Percentiles rank a stretch among this genome's conserved stretches.
These are phyloP conservation scores for Cynaeus angustus DNA, from an alignment of 2,888 invertebrate species.

Conservation along the genomic window DNA sequence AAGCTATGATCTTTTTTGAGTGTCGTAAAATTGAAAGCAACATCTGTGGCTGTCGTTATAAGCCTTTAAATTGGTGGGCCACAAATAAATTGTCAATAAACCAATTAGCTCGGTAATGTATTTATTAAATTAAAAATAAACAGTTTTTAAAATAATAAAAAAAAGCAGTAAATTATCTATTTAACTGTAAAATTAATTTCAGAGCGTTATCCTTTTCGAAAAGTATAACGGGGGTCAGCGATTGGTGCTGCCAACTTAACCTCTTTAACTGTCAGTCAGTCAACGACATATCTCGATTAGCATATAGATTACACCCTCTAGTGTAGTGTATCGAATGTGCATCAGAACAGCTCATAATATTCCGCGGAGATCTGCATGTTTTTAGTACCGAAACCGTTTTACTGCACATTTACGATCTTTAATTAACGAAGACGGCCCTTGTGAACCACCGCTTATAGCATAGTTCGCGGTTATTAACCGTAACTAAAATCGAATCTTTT, in stretches of 20 bases:
- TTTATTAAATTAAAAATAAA: too few relatives aligned
- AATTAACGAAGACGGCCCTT: conserved; percentile 65
- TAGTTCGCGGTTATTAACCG: conserved; percentile 68
- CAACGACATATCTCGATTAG: conserved; percentile 67
- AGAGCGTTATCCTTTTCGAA: too few relatives aligned
- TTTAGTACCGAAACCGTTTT: conserved; percentile 66
- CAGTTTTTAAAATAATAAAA: too few relatives aligned
- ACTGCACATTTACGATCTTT: conserved; percentile 68
- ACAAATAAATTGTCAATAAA: conserved; percentile 24
- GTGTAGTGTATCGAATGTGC: conserved; percentile 59
- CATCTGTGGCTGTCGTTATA: conserved; percentile 13
- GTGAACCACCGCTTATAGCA: conserved; percentile 47
- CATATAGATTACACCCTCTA: conserved; percentile 71
- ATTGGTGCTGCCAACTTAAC: conserved; percentile 69
- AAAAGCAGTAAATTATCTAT: too few relatives aligned
- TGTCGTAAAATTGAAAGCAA: conserved; percentile 22
- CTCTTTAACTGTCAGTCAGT: conserved; percentile 66
- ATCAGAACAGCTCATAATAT: conserved; percentile 65
- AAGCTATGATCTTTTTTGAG: too few relatives aligned
- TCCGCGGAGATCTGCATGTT: conserved; percentile 64
- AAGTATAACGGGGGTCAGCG: conserved; percentile 51
- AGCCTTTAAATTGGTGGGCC: conserved; percentile 11
- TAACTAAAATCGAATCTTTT: conserved; percentile 70
- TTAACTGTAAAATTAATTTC: too few relatives aligned
- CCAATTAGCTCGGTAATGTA: conserved; percentile 9